Base-by-base conservation (phyloP, 2,113 vertebrate genomes). In the Campylomormyrus numenius region DNA sequence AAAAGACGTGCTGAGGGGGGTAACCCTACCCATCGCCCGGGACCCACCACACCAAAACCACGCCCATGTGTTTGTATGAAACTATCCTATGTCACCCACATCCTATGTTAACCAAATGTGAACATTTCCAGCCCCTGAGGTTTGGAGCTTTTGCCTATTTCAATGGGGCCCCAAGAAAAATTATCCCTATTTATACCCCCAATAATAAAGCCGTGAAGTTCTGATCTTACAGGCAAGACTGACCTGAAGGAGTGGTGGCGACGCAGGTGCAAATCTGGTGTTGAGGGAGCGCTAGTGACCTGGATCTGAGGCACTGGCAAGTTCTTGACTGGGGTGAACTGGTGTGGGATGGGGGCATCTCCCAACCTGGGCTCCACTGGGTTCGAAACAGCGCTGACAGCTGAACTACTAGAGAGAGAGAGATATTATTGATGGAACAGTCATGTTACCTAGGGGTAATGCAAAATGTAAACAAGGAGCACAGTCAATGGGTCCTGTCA, bases 191-290 rank as follows among this genome's bases (percentile, higher is more conserved):
- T 21, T 21, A 21, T 7, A 7, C 19, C 5, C 19, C 53, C 5
- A 7, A 7, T 56, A 53, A 56, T 56, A 56, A 56, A 56, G 9
- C 62, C 3, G 10, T 11, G n/a, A 66, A 27, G 8, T 66, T 66
- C 62, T 66, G 62, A 27, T 31, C n/a, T 27, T 27, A 1, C 42
- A 5, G 24, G 27, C 0, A 7, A 31, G 46, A 10, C 88, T 27
- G 93, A 98, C 97, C 97, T 96, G 91, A 97, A 95, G 0, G 96
- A 96, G 8, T 94, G 95, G 5, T 96, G 95, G 42, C 96, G 93
- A 89, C 96, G 95, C 6, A 96, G 93, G 15, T 94, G 96, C 92
- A 97, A 94, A 92, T 97, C 96, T 0, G 97, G 97, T 3, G 96
- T 97, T 35, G 96, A 95, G 0, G 97, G 97, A 2, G 94, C 95